These are phyloP conservation scores for Cephus runcator DNA, from an alignment of 2,888 invertebrate genomes.

Conservation along the genomic window DNA sequence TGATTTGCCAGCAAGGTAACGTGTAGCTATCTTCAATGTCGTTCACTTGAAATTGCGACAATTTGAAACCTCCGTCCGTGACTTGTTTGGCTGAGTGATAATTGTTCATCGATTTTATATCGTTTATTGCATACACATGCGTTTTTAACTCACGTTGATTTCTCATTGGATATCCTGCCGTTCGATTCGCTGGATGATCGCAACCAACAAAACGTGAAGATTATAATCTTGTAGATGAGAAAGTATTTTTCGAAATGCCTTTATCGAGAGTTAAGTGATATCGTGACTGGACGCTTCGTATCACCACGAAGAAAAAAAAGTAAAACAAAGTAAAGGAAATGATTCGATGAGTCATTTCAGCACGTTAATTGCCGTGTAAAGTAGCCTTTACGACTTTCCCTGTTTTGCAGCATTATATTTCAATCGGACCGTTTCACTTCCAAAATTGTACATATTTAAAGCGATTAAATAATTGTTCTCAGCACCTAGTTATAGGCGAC, in stretches of 20 bases:
- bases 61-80: neutral
- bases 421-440: neutral
- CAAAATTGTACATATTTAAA: neutral
- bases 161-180: neutral
- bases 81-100: neutral
- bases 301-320: neutral
- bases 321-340: neutral
- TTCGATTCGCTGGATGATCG: neutral
- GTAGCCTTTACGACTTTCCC: neutral
- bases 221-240: neutral
- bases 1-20: neutral
- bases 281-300: neutral
- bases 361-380: neutral
- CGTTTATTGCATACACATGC: neutral
- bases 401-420: neutral
- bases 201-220: neutral
- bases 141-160: neutral
- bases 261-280: neutral
- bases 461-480: neutral
- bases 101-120: neutral
- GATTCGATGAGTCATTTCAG: neutral
- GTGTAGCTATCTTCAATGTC: neutral
- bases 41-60: neutral
- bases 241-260: neutral
- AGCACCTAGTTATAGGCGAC: neutral